phyloP scores from a whole-genome alignment of 2,888 invertebrate species.

The Andrena flavipes region DNA sequence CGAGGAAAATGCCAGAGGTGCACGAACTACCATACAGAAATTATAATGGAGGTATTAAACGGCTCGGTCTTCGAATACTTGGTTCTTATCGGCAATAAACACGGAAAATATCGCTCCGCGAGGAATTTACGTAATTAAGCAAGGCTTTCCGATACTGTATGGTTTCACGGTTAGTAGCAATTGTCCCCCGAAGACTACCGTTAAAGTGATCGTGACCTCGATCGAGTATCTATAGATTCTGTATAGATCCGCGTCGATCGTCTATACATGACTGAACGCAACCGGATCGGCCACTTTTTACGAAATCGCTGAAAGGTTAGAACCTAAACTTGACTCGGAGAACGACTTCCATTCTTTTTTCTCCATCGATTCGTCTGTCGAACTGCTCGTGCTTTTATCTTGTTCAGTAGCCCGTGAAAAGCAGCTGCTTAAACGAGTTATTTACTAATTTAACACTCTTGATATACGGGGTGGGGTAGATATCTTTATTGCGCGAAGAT shows the following conservation, averaged over 20 bases:
- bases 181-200: constrained; percentile 67
- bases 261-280: constrained; percentile 43
- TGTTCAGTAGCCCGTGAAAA: background rate
- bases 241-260: constrained; percentile 63
- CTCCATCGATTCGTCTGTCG: background rate
- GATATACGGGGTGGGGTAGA: too few relatives aligned
- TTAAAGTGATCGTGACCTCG: constrained; percentile 72
- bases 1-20: constrained; percentile 27
- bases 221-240: constrained; percentile 64
- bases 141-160: constrained; percentile 6
- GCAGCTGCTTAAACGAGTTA: too few relatives aligned
- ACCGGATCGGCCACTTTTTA: constrained; percentile 49
- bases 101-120: background rate
- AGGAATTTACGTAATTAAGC: constrained; percentile 18
- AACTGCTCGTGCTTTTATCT: background rate
- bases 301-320: constrained; percentile 29
- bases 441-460: too few relatives aligned
- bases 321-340: constrained; percentile 32
- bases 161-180: constrained; percentile 50
- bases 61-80: background rate
- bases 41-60: constrained; percentile 4
- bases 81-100: background rate
- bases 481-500: too few relatives aligned
- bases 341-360: constrained; percentile 9
- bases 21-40: background rate